These are phyloP conservation scores for Solenodon paradoxus DNA, from an alignment of 2,113 vertebrate species.

Conservation along the genomic window DNA sequence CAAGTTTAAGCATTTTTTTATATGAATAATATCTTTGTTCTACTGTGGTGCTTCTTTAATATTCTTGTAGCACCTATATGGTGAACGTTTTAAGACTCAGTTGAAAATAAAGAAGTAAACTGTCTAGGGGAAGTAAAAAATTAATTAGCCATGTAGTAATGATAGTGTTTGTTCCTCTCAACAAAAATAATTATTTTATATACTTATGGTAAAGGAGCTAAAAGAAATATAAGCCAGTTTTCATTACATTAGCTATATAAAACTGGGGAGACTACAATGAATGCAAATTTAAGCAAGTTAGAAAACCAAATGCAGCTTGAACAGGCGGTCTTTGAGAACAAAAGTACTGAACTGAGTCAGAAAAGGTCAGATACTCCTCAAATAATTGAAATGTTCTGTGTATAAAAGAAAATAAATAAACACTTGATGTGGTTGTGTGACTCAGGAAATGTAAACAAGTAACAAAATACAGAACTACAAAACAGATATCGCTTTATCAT, in stretches of 20 bases:
- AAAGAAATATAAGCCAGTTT: neutral
- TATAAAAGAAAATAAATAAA: conserved; percentile 41
- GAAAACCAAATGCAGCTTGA: conserved; percentile 40
- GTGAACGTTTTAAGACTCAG: conserved; percentile 40
- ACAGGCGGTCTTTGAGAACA: conserved; percentile 49
- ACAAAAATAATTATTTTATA: conserved; percentile 40
- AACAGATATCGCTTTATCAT: conserved; percentile 58
- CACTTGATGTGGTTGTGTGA: conserved; percentile 50
- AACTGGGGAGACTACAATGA: conserved; percentile 3
- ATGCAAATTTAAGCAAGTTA: conserved; percentile 35
- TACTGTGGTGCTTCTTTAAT: conserved; percentile 20
- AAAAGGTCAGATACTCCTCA: conserved; percentile 58
- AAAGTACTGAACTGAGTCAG: conserved; percentile 36
- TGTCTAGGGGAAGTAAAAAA: conserved; percentile 38
- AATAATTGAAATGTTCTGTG: conserved; percentile 59
- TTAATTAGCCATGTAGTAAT: conserved; percentile 4
- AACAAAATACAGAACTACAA: conserved; percentile 50
- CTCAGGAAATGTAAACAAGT: conserved; percentile 60
- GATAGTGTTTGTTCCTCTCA: neutral
- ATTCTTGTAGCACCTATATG: neutral
- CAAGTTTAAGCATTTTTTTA: conserved; percentile 9
- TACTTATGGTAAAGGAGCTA: neutral
- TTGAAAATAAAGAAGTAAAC: conserved; percentile 38
- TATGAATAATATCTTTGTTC: conserved; percentile 5
- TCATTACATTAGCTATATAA: conserved; percentile 30